phyloP scores from a whole-genome alignment of 2,797 vertebrate species.

The Perodicticus potto region DNA sequence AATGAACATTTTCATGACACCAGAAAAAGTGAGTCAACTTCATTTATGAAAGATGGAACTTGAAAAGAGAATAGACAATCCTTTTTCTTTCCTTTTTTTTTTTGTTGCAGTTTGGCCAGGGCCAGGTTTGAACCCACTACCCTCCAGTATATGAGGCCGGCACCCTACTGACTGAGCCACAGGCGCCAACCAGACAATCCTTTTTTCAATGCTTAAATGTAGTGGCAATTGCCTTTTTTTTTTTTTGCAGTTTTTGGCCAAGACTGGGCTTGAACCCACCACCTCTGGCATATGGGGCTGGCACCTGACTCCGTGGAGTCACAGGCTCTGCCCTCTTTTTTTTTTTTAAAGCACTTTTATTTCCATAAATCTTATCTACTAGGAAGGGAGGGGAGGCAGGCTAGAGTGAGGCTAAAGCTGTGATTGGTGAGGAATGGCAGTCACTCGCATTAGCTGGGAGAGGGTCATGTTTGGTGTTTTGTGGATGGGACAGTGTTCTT shows the following conservation, averaged over 20 bases:
- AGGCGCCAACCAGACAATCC: no score
- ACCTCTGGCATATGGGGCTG: no score
- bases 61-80: slow-evolving; percentile 28
- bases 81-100: background rate
- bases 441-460: background rate
- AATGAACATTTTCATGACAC: slow-evolving; percentile 31
- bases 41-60: slow-evolving; percentile 3
- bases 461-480: background rate
- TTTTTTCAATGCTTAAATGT: no score
- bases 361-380: background rate
- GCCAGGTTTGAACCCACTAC: no score
- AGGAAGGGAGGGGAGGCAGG: background rate
- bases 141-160: no score
- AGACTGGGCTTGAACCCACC: no score
- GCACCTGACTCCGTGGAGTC: no score
- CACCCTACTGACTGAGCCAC: no score
- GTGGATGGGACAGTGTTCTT: background rate
- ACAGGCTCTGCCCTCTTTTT: no score
- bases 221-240: no score
- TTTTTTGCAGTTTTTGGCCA: no score
- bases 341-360: background rate
- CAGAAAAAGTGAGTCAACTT: background rate
- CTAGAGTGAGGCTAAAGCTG: background rate
- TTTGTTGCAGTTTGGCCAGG: no score
- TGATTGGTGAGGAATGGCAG: background rate